Percentiles rank a stretch among this genome's conserved stretches.
Conservation (phyloP, 2,888 invertebrate genomes). For the Ornithoptera priamus region DNA sequence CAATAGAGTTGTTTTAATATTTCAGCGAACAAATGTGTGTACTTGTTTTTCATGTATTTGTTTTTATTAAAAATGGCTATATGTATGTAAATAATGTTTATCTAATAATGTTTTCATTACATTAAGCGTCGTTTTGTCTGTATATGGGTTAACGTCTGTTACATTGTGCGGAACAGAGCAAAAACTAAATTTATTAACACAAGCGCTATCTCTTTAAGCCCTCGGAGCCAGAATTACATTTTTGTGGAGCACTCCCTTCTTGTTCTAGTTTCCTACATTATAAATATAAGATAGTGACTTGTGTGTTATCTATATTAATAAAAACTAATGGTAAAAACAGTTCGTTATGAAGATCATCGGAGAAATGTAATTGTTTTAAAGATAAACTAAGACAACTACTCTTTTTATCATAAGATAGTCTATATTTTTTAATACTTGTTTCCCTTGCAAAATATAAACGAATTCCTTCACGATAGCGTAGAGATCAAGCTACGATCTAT, state of each 20-base stretch:
- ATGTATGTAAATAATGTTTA: not conserved
- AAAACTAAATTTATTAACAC: constrained; percentile 21
- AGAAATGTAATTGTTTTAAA: no score
- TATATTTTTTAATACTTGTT: no score
- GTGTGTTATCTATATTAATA: not conserved
- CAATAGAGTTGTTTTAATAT: no score
- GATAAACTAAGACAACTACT: no score
- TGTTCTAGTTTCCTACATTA: not conserved
- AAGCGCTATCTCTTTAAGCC: constrained; percentile 18
- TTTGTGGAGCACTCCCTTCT: constrained; percentile 11
- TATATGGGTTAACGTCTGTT: constrained; percentile 4
- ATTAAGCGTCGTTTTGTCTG: not conserved
- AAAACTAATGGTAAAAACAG: not conserved
- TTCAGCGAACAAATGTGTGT: no score
- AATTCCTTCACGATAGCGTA: no score
- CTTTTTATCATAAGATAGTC: no score
- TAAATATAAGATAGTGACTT: not conserved
- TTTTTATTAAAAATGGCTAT: not conserved
- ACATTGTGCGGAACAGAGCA: constrained; percentile 11
- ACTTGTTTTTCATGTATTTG: no score
- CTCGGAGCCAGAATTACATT: constrained; percentile 19
- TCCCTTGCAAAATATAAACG: no score
- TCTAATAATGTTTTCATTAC: not conserved
- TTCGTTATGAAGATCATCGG: not conserved
- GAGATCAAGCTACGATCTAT: not conserved